phyloP scores from a whole-genome alignment of 2,113 vertebrate genomes.

The Myrmecobius fasciatus region DNA sequence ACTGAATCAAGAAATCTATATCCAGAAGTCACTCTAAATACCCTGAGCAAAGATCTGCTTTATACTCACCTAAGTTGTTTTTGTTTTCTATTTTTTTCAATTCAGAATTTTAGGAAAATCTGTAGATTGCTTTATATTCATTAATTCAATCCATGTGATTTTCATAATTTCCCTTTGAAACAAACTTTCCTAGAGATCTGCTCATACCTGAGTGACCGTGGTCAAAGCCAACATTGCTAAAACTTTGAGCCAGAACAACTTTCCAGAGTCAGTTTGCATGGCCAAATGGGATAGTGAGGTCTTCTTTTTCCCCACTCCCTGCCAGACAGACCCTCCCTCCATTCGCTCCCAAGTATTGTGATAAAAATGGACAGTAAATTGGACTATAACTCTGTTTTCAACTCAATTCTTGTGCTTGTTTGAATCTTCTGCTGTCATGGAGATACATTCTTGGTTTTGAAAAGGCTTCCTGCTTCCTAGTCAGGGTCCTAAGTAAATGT shows the following conservation, averaged over 20 bases:
- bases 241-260: not conserved
- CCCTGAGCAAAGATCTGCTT: not conserved
- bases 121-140: slow-evolving; percentile 7
- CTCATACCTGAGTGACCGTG: not conserved
- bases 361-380: not conserved
- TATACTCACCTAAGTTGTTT: not conserved
- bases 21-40: slow-evolving; percentile 65
- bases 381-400: not conserved
- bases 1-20: slow-evolving; percentile 51
- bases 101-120: slow-evolving; percentile 2
- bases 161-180: slow-evolving; percentile 21
- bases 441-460: not conserved
- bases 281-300: not conserved
- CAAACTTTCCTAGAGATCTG: slow-evolving; percentile 3
- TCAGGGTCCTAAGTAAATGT: not conserved
- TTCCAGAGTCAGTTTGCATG: not conserved
- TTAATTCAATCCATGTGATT: not conserved
- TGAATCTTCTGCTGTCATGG: not conserved
- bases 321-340: not conserved
- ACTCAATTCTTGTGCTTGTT: not conserved
- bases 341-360: not conserved
- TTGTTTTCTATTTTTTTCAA: not conserved
- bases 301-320: not conserved
- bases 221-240: not conserved
- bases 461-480: not conserved